Evolutionary conservation across 2,888 invertebrate genomes (phyloP), one percentile per base, ranked within the genome.

Genomic region (Himalopsyche tibetana): DNA sequence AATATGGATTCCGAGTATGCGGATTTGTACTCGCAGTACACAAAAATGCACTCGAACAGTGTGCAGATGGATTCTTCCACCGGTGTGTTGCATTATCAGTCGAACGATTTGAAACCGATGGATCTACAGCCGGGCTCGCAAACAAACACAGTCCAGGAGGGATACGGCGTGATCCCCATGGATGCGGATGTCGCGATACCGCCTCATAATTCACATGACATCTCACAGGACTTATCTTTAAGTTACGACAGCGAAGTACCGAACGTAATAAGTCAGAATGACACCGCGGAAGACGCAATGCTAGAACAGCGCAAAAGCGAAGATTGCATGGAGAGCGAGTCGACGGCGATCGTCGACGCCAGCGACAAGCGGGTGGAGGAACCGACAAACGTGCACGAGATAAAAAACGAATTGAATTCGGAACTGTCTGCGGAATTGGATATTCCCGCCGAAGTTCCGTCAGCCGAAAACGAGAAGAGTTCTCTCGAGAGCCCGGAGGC

Each of bases 1-100:
- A 86, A 83, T 79, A 86, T 87, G 86, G 86, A 87, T 51, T 83
- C 87, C n/a, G 86, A 87, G 19, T 86, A 86, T 69, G 84, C 84
- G 51, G 86, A 86, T 83, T 45, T 86, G 51, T 84, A 84, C 81
- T 82, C 84, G 55, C 84, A 84, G 82, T 87, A 87, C 82, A 82
- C 85, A 17, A 86, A 87, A 83, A 80, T 87, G 84, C 84, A 85
- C 56, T 80, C 86, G 11, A 86, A 87, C 74, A 85, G 79, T 55
- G 85, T 85, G n/a, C 83, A 87, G 74, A 69, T 87, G 86, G 87
- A 87, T 80, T 12, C 85, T 9, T 84, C 80, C 55, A 74, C 80
- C 56, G 83, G 82, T 82, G 84, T 84, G 45, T 40, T 86, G 80
- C 86, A 86, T 83, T 86, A 86, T 56, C 86, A 86, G 84, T 79